Conservation (phyloP, 2,113 vertebrate genomes). For the Paralichthys olivaceus region DNA sequence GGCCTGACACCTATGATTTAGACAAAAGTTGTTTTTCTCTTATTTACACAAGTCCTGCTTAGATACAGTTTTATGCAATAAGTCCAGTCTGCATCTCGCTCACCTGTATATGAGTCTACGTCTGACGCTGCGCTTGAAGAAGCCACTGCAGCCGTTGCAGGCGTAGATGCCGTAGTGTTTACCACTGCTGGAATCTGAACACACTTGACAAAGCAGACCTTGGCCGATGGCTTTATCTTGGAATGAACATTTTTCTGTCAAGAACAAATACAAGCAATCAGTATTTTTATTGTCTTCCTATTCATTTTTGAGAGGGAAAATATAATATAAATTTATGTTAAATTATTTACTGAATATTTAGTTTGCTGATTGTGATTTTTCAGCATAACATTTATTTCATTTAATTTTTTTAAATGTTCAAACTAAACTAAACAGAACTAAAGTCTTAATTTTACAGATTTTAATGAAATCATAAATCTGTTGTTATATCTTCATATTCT, state of each 20-base stretch:
- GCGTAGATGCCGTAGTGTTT: slow-evolving; percentile 96
- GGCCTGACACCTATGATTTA: slow-evolving; percentile 87
- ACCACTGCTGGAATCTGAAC: slow-evolving; percentile 93
- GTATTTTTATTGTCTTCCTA: not conserved
- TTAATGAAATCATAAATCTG: not conserved
- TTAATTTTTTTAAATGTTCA: no score
- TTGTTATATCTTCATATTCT: not conserved
- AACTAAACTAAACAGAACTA: no score
- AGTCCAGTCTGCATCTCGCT: not conserved
- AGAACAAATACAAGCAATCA: slow-evolving; percentile 13
- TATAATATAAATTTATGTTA: no score
- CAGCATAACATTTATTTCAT: no score
- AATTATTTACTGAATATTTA: no score
- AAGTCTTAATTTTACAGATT: not conserved
- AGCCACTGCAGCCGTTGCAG: slow-evolving; percentile 96
- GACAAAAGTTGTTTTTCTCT: no score
- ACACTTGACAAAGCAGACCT: slow-evolving; percentile 89
- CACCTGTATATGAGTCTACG: slow-evolving; percentile 94
- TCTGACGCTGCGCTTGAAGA: slow-evolving; percentile 95
- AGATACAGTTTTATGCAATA: not conserved
- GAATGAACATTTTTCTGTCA: slow-evolving; percentile 71
- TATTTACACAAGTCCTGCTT: no score
- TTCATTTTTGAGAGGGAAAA: no score
- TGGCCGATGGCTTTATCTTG: slow-evolving; percentile 77
- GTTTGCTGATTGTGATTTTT: no score